phyloP scores from a whole-genome alignment of 2,113 vertebrate species.

The Macrotis lagotis region DNA sequence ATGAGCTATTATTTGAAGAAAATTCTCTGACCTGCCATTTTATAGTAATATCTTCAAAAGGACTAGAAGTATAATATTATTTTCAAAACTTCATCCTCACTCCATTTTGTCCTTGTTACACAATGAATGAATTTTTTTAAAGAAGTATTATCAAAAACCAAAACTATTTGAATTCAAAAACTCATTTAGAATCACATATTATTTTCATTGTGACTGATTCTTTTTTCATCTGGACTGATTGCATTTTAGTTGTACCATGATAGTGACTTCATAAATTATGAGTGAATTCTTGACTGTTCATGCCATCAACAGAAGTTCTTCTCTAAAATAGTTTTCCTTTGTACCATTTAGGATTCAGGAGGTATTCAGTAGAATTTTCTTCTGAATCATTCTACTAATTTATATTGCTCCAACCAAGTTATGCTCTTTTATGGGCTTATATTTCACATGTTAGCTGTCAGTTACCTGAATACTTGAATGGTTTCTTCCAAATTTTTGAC shows the following conservation, averaged over 20 bases:
- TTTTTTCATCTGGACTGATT: no score
- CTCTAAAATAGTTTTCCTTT: constrained; percentile 37
- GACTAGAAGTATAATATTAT: constrained; percentile 15
- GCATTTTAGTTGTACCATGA: no score
- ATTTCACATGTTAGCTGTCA: constrained; percentile 21
- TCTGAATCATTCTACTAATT: not conserved
- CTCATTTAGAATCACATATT: constrained; percentile 26
- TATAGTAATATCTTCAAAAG: constrained; percentile 57
- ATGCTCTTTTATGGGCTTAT: constrained; percentile 37
- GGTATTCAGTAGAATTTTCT: constrained; percentile 47
- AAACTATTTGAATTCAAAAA: constrained; percentile 56
- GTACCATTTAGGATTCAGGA: constrained; percentile 24
- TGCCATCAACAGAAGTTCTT: constrained; percentile 47
- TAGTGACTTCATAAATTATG: constrained; percentile 53
- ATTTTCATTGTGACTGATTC: constrained; percentile 57
- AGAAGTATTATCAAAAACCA: constrained; percentile 21
- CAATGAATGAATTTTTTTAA: constrained; percentile 57
- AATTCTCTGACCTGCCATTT: constrained; percentile 22
- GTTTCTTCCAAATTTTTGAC: constrained; percentile 1
- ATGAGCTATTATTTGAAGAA: constrained; percentile 51
- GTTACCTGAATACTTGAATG: not conserved
- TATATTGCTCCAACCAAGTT: constrained; percentile 7
- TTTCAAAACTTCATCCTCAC: not conserved
- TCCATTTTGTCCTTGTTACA: not conserved
- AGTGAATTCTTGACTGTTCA: constrained; percentile 59